These are phyloP conservation scores for Sylvia borin DNA, from an alignment of 2,797 vertebrate genomes.

Conservation along the genomic window DNA sequence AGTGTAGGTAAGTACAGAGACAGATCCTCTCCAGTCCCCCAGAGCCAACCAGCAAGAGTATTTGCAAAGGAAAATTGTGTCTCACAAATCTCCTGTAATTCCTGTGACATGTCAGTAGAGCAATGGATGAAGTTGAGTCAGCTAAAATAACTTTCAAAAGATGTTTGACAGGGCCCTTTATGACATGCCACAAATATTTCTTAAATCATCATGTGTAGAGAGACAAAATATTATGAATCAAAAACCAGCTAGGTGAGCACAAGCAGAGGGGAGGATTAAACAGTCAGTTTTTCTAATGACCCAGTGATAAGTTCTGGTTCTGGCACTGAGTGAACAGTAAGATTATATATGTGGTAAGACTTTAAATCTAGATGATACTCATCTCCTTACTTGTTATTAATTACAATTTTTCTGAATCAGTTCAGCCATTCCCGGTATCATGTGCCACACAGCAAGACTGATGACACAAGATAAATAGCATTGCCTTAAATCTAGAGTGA, in stretches of 20 bases:
- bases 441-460: neutral
- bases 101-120: neutral
- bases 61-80: slow-evolving; percentile 32
- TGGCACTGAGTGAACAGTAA: neutral
- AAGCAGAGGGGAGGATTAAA: slow-evolving; percentile 18
- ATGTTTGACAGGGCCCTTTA: slow-evolving; percentile 26
- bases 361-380: neutral
- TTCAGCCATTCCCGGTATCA: neutral
- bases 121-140: slow-evolving; percentile 15
- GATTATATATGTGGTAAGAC: neutral
- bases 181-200: slow-evolving; percentile 20
- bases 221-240: slow-evolving; percentile 42
- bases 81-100: neutral
- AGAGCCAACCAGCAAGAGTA: neutral
- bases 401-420: slow-evolving; percentile 1
- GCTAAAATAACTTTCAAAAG: slow-evolving; percentile 42
- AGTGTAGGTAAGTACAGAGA: neutral
- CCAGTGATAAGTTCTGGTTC: neutral
- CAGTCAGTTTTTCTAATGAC: slow-evolving; percentile 5
- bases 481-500: slow-evolving; percentile 10
- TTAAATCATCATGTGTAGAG: slow-evolving; percentile 16
- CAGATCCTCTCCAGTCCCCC: neutral
- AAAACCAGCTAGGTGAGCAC: slow-evolving; percentile 1
- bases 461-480: slow-evolving; percentile 20
- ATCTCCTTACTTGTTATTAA: slow-evolving; percentile 8